Percentiles rank a stretch among this genome's conserved stretches.
Evolutionary conservation across 2,113 vertebrate genomes (phyloP).

Genomic region (Elaphurus davidianus): DNA sequence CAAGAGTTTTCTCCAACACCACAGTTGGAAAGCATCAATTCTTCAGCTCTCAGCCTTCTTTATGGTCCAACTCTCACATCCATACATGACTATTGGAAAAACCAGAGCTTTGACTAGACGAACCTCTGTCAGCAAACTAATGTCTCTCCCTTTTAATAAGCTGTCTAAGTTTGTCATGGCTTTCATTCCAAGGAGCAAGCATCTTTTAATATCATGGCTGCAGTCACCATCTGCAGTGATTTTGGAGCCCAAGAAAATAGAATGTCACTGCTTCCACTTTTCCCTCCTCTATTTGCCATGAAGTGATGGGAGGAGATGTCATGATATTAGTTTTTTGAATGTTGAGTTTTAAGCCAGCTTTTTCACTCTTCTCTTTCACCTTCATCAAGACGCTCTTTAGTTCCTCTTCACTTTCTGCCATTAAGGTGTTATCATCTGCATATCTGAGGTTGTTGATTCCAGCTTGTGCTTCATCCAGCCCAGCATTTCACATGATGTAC

Average conservation of each 20-base stretch:
- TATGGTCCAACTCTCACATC: neutral
- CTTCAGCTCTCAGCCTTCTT: neutral
- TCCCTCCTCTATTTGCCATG: neutral
- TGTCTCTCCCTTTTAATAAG: neutral
- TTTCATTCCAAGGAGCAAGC: neutral
- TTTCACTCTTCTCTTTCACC: neutral
- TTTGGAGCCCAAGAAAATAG: neutral
- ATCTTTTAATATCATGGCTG: neutral
- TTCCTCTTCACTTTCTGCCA: neutral
- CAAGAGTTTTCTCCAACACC: neutral
- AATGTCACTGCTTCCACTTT: neutral
- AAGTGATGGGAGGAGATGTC: neutral
- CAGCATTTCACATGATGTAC: neutral
- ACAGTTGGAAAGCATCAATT: neutral
- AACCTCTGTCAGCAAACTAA: neutral
- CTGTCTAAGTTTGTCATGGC: neutral
- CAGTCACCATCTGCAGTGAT: neutral
- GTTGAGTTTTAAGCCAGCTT: neutral
- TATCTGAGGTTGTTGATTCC: neutral
- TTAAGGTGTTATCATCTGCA: neutral
- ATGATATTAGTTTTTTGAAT: neutral
- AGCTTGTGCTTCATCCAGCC: neutral
- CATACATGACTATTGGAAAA: neutral
- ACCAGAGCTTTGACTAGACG: neutral
- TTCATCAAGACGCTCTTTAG: neutral